Evolutionary conservation across 2,113 vertebrate genomes (phyloP).

Genomic region (Muscicapa adusta): DNA sequence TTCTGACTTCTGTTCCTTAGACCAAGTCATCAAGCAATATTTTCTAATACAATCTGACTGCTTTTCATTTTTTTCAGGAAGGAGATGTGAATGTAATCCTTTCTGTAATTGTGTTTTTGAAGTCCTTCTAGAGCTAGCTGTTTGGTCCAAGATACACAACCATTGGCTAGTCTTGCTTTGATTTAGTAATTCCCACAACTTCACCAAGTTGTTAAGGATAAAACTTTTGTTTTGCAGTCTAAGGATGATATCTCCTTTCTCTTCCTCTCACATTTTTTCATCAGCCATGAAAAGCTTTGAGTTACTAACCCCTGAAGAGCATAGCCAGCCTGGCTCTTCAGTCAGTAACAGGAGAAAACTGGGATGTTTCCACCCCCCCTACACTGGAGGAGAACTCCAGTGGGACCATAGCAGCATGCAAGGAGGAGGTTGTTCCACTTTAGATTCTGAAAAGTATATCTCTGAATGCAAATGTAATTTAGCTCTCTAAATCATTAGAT

Average conservation of each 20-base stretch:
- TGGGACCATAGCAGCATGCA: not conserved
- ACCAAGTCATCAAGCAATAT: not conserved
- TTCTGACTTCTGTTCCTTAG: not conserved
- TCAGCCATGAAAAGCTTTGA: not conserved
- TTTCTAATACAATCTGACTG: not conserved
- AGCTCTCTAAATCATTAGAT: not conserved
- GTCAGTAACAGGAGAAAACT: not conserved
- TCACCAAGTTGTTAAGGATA: not conserved
- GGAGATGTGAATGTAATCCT: not conserved
- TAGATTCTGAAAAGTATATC: not conserved
- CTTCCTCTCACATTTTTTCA: not conserved
- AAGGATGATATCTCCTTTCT: not conserved
- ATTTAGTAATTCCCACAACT: not conserved
- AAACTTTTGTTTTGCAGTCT: not conserved
- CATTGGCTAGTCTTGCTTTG: not conserved
- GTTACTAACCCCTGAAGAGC: not conserved
- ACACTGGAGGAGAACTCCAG: not conserved
- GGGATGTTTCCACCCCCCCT: fast-evolving
- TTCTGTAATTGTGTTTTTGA: not conserved
- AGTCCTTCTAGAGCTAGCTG: not conserved
- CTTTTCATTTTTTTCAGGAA: not conserved
- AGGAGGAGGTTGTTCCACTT: not conserved
- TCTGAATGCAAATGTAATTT: not conserved
- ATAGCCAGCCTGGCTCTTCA: not conserved
- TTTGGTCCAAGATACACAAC: not conserved